A percentile compares a stretch with the other conserved stretches of the same genome.
Conservation (phyloP, 2,888 invertebrate species). For the Oscheius sp. region DNA sequence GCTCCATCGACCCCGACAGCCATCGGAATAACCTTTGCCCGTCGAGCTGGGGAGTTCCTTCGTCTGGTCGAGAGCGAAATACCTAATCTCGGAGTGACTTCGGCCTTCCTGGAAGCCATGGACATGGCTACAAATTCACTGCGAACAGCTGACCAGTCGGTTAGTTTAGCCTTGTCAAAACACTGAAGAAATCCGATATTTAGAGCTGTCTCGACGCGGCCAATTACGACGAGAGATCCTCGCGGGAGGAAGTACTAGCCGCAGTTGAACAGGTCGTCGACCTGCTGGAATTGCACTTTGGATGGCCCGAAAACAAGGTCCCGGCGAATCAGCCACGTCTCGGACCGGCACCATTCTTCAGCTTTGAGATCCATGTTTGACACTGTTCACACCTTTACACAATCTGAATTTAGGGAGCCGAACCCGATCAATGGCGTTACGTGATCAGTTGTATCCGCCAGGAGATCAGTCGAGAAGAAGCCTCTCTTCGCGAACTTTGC, state of each 20-base stretch:
- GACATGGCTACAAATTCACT: conserved; percentile 56
- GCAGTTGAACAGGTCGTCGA: conserved; percentile 60
- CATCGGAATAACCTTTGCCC: conserved; percentile 44
- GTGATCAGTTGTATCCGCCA: conserved; percentile 59
- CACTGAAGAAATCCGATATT: not conserved
- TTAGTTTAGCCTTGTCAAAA: conserved; percentile 8
- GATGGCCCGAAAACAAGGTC: conserved; percentile 45
- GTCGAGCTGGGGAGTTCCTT: conserved; percentile 57
- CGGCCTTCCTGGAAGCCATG: conserved; percentile 52
- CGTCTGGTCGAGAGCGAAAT: conserved; percentile 59
- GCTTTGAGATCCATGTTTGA: conserved; percentile 54
- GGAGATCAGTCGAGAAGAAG: conserved; percentile 59
- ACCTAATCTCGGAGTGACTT: conserved; percentile 57
- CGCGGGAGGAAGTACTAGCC: conserved; percentile 56
- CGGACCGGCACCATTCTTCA: conserved; percentile 53
- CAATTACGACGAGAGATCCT: conserved; percentile 42
- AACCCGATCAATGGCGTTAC: conserved; percentile 60
- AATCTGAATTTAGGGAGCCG: conserved; percentile 48
- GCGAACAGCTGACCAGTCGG: conserved; percentile 42
- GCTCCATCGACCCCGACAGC: conserved; percentile 55
- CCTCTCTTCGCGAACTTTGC: conserved; percentile 46
- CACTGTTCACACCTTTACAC: not conserved
- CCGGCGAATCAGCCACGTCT: conserved; percentile 49
- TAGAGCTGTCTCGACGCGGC: conserved; percentile 16
- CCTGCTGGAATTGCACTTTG: conserved; percentile 58